Conservation (phyloP, 2,888 invertebrate genomes). For the Nipponacmea schrenckii region DNA sequence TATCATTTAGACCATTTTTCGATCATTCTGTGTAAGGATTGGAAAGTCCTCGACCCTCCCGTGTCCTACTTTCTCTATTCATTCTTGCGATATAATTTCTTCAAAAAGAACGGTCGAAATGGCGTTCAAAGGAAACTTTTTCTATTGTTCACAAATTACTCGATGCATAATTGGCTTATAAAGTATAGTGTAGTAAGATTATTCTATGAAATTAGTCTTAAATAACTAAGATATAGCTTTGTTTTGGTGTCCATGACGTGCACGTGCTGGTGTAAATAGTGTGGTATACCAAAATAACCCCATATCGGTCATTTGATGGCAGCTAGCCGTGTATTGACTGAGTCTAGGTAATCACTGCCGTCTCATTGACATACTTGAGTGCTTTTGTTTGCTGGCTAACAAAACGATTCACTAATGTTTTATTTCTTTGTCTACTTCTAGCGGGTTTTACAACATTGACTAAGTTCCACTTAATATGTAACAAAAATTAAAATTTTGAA, state of each 20-base stretch:
- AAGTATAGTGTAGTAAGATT: slow-evolving; percentile 13
- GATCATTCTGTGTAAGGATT: slow-evolving; percentile 23
- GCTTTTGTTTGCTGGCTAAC: slow-evolving; percentile 22
- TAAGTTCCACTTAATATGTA: no score
- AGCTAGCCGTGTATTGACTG: no score
- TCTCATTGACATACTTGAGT: slow-evolving; percentile 25
- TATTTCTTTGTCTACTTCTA: not conserved
- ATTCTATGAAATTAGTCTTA: not conserved
- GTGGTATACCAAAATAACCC: slow-evolving; percentile 19
- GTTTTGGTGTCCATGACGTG: slow-evolving; percentile 19
- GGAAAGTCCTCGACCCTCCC: slow-evolving; percentile 33
- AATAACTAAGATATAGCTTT: not conserved
- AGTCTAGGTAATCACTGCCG: no score
- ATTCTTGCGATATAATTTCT: slow-evolving; percentile 55
- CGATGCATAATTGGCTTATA: slow-evolving; percentile 24
- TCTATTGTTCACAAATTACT: slow-evolving; percentile 35
- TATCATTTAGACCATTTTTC: slow-evolving; percentile 22
- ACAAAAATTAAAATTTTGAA: no score
- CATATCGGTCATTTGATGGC: slow-evolving; percentile 2
- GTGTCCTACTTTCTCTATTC: slow-evolving; percentile 45
- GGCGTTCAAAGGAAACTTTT: slow-evolving; percentile 62
- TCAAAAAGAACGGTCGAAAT: slow-evolving; percentile 60
- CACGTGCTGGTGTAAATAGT: slow-evolving; percentile 31
- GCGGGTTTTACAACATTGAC: not conserved
- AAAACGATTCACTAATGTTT: not conserved